Evolutionary conservation across 2,888 invertebrate species (phyloP).

Genomic region (Tipula vernalis): DNA sequence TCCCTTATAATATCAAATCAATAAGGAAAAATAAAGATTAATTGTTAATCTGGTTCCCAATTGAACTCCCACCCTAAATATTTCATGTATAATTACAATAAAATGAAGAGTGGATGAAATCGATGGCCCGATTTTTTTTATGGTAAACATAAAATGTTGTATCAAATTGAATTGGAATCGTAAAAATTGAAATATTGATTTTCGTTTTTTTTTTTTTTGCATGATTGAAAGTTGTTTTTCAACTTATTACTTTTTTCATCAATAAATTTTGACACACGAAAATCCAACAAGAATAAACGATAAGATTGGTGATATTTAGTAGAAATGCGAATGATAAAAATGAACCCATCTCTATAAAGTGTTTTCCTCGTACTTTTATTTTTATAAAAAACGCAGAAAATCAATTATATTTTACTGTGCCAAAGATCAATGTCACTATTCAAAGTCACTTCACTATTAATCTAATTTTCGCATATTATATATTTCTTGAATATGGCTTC

Average conservation of each 20-base stretch:
- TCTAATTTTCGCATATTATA: neutral
- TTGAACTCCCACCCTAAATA: neutral
- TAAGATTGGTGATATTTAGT: neutral
- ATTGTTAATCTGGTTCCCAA: too few species aligned
- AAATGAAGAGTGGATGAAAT: neutral
- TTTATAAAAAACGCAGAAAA: neutral
- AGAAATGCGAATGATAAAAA: neutral
- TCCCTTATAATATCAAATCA: too few species aligned
- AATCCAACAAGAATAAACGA: neutral
- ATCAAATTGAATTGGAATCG: neutral
- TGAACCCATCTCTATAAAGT: neutral
- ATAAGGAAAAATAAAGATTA: too few species aligned
- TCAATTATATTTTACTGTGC: neutral
- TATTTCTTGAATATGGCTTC: neutral
- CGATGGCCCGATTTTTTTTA: neutral
- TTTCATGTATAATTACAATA: neutral
- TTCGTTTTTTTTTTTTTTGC: neutral
- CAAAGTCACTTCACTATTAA: neutral
- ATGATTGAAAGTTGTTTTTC: neutral
- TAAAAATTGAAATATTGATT: neutral
- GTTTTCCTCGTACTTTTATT: neutral
- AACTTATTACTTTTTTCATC: neutral
- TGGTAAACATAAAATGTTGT: neutral
- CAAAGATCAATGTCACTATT: neutral
- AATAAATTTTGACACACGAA: neutral